Evolutionary conservation across 2,888 invertebrate genomes (phyloP).

Genomic region (Clunio marinus): DNA sequence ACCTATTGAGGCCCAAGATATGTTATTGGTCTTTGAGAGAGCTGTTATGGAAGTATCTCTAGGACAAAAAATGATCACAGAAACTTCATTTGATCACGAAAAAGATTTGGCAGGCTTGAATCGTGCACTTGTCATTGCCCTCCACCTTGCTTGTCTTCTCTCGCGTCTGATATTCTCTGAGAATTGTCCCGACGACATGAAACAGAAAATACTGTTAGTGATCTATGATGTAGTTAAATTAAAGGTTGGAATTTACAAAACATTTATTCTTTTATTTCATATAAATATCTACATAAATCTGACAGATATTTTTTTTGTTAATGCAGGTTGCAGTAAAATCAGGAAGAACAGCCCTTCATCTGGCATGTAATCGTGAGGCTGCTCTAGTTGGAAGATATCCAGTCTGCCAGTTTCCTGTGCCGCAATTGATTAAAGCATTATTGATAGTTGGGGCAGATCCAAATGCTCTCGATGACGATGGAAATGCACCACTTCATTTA

Average conservation of each 20-base stretch:
- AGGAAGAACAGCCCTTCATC: slow-evolving; percentile 70
- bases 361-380: slow-evolving; percentile 77
- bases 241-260: no score
- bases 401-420: slow-evolving; percentile 66
- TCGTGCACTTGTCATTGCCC: slow-evolving; percentile 76
- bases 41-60: slow-evolving; percentile 71
- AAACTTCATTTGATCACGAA: slow-evolving; percentile 57
- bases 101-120: slow-evolving; percentile 71
- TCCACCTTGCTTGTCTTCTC: slow-evolving; percentile 76
- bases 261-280: no score
- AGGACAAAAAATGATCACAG: slow-evolving; percentile 59
- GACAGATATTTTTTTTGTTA: slow-evolving; percentile 25
- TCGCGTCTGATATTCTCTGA: slow-evolving; percentile 62
- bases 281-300: no score
- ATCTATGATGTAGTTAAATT: slow-evolving; percentile 74
- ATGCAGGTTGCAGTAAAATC: slow-evolving; percentile 56
- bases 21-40: slow-evolving; percentile 76
- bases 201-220: slow-evolving; percentile 62
- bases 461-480: slow-evolving; percentile 72
- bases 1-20: slow-evolving; percentile 74
- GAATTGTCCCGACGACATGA: slow-evolving; percentile 53
- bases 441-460: slow-evolving; percentile 79
- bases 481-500: slow-evolving; percentile 84
- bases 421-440: slow-evolving; percentile 66
- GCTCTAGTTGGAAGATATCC: slow-evolving; percentile 64